Evolutionary conservation across 2,113 vertebrate species (phyloP).

Genomic region (Piprites chloris): DNA sequence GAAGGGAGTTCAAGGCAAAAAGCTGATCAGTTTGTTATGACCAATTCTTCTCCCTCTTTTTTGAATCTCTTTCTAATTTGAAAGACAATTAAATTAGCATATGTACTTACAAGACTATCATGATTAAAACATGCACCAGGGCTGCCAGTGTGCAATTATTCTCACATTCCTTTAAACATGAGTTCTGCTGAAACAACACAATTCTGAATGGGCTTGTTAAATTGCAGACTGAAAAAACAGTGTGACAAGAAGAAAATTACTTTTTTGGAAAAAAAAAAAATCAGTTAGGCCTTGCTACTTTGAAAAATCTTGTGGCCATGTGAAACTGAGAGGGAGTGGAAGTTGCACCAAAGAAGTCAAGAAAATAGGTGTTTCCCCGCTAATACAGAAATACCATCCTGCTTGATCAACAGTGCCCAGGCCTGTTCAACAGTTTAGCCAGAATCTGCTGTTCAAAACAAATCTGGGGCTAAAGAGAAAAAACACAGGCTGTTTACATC

Average conservation of each 20-base stretch:
- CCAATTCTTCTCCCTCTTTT: not conserved
- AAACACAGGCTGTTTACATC: not conserved
- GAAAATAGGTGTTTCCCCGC: not conserved
- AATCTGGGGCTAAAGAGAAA: not conserved
- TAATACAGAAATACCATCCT: not conserved
- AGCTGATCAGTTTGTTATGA: not conserved
- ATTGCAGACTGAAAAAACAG: not conserved
- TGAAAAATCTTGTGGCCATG: not conserved
- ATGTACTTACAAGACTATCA: not conserved
- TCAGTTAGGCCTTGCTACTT: not conserved
- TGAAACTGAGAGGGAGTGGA: not conserved
- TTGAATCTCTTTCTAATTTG: not conserved
- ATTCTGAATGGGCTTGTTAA: not conserved
- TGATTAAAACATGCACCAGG: not conserved
- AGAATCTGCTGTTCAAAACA: not conserved
- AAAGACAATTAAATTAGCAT: not conserved
- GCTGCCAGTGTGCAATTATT: not conserved
- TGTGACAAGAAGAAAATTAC: not conserved
- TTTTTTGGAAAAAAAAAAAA: not conserved
- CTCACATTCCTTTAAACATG: not conserved
- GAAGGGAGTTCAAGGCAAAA: not conserved
- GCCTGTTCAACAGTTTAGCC: not conserved
- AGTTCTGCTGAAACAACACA: not conserved
- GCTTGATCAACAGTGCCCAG: not conserved
- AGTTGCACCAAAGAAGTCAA: not conserved